Percentiles rank a stretch among this genome's conserved stretches.
Evolutionary conservation across 2,797 vertebrate species (phyloP).

Genomic region (Salmo trutta): DNA sequence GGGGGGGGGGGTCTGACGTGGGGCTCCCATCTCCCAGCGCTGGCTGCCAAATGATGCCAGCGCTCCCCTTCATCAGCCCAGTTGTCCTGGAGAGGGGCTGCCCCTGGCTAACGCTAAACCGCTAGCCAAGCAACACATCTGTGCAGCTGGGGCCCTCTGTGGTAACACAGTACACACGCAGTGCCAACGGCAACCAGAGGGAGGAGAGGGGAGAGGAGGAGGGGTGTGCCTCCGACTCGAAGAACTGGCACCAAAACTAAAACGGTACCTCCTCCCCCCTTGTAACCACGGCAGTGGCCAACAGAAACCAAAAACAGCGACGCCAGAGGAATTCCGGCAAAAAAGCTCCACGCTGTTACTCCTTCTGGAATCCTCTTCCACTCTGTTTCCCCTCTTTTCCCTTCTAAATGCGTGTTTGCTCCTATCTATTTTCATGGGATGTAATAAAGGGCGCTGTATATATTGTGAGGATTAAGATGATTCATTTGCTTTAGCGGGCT

Average conservation of each 20-base stretch:
- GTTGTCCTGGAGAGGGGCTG: conserved; percentile 60
- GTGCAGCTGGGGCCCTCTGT: conserved; percentile 60
- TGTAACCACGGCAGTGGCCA: conserved; percentile 2
- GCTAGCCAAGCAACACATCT: conserved; percentile 58
- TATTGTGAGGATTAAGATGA: conserved; percentile 60
- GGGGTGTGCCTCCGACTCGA: conserved; percentile 34
- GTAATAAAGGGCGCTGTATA: conserved; percentile 66
- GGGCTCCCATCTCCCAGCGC: conserved; percentile 25
- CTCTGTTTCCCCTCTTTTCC: conserved; percentile 40
- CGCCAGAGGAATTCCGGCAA: conserved; percentile 26
- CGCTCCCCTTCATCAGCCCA: conserved; percentile 60
- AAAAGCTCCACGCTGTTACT: neutral
- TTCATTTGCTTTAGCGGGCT: conserved; percentile 47
- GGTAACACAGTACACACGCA: conserved; percentile 29
- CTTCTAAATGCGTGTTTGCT: conserved; percentile 24
- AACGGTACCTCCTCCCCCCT: conserved; percentile 7
- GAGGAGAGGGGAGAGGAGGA: conserved; percentile 18
- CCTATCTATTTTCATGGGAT: conserved; percentile 56
- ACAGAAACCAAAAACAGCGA: neutral
- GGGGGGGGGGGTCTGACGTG: neutral
- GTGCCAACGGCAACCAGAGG: conserved; percentile 48
- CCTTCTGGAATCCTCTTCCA: conserved; percentile 32
- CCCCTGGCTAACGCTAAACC: conserved; percentile 59
- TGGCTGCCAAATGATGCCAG: conserved; percentile 53
- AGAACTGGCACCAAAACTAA: conserved; percentile 45